Conservation (phyloP, 2,113 vertebrate species). For the Psilopogon haemacephalus region DNA sequence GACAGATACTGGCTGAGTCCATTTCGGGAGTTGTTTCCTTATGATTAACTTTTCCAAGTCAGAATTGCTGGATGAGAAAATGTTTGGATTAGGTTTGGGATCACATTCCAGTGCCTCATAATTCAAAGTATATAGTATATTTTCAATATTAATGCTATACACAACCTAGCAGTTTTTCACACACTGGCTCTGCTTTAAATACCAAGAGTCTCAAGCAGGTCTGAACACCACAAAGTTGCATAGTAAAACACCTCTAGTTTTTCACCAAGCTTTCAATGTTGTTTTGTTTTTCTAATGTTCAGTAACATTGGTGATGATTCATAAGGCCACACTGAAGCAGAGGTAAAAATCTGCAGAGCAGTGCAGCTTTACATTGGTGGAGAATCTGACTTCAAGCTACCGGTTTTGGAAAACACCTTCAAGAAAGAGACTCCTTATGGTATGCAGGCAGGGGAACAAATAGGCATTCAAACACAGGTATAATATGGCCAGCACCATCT, state of each 20-base stretch:
- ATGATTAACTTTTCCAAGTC: neutral
- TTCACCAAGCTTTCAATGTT: neutral
- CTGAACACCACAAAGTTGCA: neutral
- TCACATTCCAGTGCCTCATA: neutral
- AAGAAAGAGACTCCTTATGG: neutral
- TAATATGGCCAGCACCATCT: neutral
- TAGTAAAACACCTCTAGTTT: neutral
- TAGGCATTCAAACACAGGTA: fast-evolving
- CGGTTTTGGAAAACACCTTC: neutral
- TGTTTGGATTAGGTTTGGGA: neutral
- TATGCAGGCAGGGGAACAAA: neutral
- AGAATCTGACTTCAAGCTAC: neutral
- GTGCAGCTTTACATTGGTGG: neutral
- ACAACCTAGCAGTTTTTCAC: neutral
- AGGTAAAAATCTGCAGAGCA: neutral
- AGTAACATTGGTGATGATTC: neutral
- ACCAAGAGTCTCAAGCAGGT: neutral
- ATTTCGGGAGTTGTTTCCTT: neutral
- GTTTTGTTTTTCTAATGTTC: neutral
- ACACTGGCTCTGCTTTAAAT: neutral
- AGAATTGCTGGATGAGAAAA: neutral
- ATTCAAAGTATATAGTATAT: neutral
- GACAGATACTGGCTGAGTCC: neutral
- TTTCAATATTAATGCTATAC: neutral
- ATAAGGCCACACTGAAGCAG: neutral